Evolutionary conservation across 2,113 vertebrate genomes (phyloP).

Genomic region (Arvicanthis niloticus): DNA sequence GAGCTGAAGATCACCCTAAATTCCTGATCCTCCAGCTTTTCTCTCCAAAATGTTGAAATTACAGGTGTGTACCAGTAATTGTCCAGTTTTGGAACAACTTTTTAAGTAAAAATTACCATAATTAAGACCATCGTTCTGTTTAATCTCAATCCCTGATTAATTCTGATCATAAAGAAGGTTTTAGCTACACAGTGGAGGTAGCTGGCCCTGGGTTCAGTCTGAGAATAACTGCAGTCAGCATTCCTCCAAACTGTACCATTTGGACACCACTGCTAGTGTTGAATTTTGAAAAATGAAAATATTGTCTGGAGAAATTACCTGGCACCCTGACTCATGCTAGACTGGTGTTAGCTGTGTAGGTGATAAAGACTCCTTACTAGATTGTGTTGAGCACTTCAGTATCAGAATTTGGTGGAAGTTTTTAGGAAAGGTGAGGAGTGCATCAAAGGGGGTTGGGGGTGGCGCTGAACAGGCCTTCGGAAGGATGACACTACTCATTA

Average conservation of each 20-base stretch:
- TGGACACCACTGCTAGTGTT: background rate
- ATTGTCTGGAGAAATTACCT: constrained; percentile 32
- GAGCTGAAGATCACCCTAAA: background rate
- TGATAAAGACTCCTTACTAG: background rate
- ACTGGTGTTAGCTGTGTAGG: background rate
- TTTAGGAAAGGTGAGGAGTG: background rate
- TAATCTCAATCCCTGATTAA: constrained; percentile 45
- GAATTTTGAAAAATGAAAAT: constrained; percentile 44
- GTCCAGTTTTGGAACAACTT: background rate
- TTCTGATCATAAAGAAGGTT: constrained; percentile 10
- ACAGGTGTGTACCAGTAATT: background rate
- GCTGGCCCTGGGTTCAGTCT: background rate
- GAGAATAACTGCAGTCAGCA: background rate
- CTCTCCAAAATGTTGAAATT: background rate
- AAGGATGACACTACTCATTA: background rate
- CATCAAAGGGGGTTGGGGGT: rapidly evolving
- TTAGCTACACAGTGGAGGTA: background rate
- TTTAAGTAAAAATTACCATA: background rate
- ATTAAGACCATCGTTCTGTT: constrained; percentile 33
- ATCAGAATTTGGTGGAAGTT: background rate
- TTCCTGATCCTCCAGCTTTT: background rate
- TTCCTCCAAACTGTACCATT: background rate
- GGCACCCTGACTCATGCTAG: background rate
- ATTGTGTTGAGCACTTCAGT: background rate
- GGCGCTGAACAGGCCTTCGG: background rate